Base-by-base conservation (phyloP, 2,113 vertebrate species). In the Odocoileus hemionus region DNA sequence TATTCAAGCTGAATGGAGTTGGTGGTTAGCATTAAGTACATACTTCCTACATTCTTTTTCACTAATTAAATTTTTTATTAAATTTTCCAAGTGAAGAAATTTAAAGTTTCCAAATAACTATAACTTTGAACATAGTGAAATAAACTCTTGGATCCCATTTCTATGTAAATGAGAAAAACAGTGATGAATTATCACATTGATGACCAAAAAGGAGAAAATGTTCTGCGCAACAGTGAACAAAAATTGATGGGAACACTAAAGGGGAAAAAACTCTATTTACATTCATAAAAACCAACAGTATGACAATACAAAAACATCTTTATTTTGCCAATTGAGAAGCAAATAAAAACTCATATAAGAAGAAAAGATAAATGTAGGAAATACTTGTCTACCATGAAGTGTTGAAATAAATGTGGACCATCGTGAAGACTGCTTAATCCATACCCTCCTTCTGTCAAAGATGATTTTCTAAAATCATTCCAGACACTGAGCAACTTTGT, bases 201-300 rank as follows among this genome's bases (percentile, higher is more conserved):
- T 96, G 76, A 96, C 19, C 58, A 80, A 97, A 96, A 94, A 8
- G 33, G 50, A 94, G 85, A 98, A 94, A 83, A 88, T 54, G 3
- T 96, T 97, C 87, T 84, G 60, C 52, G 16, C 33, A 74, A 58
- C 15, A 60, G 4, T 79, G 58, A 96, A 64, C 43, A 25, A 91
- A 96, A 89, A 95, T 39, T 0, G 7, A 80, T 80, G 85, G 70
- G 76, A 95, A 93, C 58, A 86, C 33, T 84, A 88, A 30, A 13
- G 9, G 33, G 16, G 30, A 43, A 52, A 89, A 76, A 25, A 9
- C 4, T 6, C 7, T 6, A 91, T 26, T 21, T 50, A 94, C 47
- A 28, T 67, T 80, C 14, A 25, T 12, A 16, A 43, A 91, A 97
- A 89, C 19, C 30, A 19, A 28, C 86, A 89, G 67, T 55, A 36